Percentiles rank a stretch among this genome's conserved stretches.
Evolutionary conservation across 2,888 invertebrate species (phyloP).

Genomic region (Melikaiella ostensackeni): DNA sequence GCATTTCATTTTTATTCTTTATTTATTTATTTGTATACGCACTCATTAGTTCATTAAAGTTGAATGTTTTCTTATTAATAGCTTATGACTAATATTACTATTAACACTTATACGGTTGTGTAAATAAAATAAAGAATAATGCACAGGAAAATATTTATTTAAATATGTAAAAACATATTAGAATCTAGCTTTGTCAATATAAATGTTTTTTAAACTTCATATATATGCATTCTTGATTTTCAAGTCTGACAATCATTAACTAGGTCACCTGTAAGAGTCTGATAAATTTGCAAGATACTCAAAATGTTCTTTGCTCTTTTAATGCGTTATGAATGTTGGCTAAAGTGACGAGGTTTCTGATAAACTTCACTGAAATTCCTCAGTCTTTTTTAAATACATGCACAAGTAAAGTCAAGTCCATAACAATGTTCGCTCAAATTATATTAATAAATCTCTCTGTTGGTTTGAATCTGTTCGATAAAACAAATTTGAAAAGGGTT

Average conservation of each 20-base stretch:
- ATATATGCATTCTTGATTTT: background rate
- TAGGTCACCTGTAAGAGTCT: background rate
- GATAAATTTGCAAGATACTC: background rate
- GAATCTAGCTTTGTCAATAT: background rate
- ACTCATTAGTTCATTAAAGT: background rate
- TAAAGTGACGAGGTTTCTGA: background rate
- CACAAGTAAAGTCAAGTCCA: background rate
- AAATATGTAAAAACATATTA: background rate
- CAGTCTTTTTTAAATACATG: background rate
- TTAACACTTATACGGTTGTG: too few species aligned
- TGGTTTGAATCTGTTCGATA: background rate
- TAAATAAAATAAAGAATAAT: too few species aligned
- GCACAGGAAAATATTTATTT: background rate
- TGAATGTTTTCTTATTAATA: too few species aligned
- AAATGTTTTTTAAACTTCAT: too few species aligned
- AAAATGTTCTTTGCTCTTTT: background rate
- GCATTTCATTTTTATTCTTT: background rate
- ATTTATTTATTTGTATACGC: background rate
- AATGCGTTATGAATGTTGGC: background rate
- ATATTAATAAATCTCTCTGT: background rate
- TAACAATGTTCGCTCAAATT: background rate
- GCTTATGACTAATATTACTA: too few species aligned
- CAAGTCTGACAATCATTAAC: background rate
- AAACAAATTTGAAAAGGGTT: background rate
- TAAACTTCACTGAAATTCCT: background rate